These are phyloP conservation scores for Drosophila histrio DNA, from an alignment of 2,888 invertebrate species.

Conservation along the genomic window DNA sequence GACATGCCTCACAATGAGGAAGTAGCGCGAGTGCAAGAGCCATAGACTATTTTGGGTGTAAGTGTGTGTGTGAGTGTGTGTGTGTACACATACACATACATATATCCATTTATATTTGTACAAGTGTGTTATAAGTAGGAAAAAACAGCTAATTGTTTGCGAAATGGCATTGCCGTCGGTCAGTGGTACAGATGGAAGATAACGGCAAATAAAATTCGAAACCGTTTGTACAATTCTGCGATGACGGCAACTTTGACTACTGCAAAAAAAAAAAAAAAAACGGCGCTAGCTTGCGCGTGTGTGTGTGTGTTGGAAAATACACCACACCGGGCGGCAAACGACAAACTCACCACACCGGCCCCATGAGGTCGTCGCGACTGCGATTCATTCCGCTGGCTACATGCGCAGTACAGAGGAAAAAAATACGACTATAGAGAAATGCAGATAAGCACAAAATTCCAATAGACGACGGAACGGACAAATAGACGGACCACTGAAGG, in stretches of 20 bases:
- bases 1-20: constrained; percentile 53
- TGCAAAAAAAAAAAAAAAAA: constrained; percentile 31
- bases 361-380: constrained; percentile 63
- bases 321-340: constrained; percentile 62
- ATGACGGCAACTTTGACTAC: constrained; percentile 63
- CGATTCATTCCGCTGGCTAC: constrained; percentile 42
- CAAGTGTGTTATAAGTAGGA: constrained; percentile 17
- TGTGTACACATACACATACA: background rate
- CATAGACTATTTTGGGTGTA: constrained; percentile 39
- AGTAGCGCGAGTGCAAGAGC: constrained; percentile 38
- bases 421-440: constrained; percentile 55
- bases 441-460: constrained; percentile 60
- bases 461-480: constrained; percentile 36
- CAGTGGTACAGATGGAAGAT: constrained; percentile 60
- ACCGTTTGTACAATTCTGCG: constrained; percentile 65
- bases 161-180: constrained; percentile 54
- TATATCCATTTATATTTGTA: constrained; percentile 2
- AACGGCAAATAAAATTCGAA: constrained; percentile 62
- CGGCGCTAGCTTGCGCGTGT: constrained; percentile 9
- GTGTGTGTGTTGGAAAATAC: constrained; percentile 30
- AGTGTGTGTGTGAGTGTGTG: background rate
- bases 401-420: constrained; percentile 53
- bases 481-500: constrained; percentile 10
- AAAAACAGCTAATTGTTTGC: constrained; percentile 38
- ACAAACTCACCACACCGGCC: constrained; percentile 72